Evolutionary conservation across 2,888 invertebrate genomes (phyloP), one percentile per base, ranked within the genome.

Genomic region (Oscheius sp.): DNA sequence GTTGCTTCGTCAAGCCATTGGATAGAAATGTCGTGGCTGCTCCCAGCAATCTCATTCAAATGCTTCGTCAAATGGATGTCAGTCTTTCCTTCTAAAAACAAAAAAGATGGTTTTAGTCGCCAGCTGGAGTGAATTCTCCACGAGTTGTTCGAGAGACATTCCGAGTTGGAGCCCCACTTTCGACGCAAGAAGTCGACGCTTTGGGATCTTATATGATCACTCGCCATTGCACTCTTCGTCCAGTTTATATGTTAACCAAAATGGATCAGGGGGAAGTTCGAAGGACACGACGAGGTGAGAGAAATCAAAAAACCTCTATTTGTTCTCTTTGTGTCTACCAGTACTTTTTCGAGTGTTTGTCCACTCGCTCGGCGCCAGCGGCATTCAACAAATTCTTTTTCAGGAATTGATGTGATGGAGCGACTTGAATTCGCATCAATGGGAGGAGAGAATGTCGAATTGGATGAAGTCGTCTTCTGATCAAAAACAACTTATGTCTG

Each of bases 1-100:
- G 93, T 31, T 96, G 96, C 89, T 96, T 95, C 89, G 91, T 94
- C 20, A 93, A 95, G 93, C 78, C 92, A 92, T 82, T 90, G 93
- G 87, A 90, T 90, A 79, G 95, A 69, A 52, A 69, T 25, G 70
- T 71, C 29, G 71, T 75, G 57, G 69, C 74, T 34, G 69, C 73
- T 29, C 79, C 79, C 29, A 75, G 68, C 65, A 76, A 94, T 89
- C 90, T 92, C 17, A 89, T 94, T 75, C 89, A 90, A 77, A 93
- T 93, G 88, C 70, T 79, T 20, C 61, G 71, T 57, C 55, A 61
- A 37, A 92, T 93, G 91, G 91, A 91, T 87, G 90, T 91, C 75
- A 91, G 90, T 88, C 12, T 34, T 50, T 10, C n/a, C 6, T 50
- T 46, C 31, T 66, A 39, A 37, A 52, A 12, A 17, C 53, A 37